phyloP scores from a whole-genome alignment of 1,140 invertebrate species.

The Drosophila auraria region DNA sequence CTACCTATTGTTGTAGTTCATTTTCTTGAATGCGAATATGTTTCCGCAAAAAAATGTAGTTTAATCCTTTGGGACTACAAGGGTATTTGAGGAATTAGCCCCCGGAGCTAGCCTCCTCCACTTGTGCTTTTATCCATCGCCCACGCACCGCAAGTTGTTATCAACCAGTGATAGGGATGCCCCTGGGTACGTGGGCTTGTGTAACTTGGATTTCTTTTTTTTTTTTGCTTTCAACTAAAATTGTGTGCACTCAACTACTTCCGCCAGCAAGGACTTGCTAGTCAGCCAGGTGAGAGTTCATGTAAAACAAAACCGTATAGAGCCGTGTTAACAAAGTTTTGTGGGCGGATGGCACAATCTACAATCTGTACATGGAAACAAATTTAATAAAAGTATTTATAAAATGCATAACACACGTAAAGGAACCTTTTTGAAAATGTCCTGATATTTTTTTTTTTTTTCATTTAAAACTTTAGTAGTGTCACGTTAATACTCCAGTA shows the following conservation, averaged over 20 bases:
- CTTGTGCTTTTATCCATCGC: background rate
- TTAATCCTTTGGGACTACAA: no score
- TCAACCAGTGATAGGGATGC: background rate
- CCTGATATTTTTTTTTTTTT: no score
- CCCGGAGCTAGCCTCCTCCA: background rate
- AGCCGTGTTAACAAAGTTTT: conserved; percentile 5
- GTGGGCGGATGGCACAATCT: background rate
- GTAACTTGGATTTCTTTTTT: background rate
- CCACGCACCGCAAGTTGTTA: conserved; percentile 14
- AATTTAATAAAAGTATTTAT: no score
- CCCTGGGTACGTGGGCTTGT: background rate
- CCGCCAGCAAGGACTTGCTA: conserved; percentile 51
- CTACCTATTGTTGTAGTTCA: conserved; percentile 24
- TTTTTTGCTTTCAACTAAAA: conserved; percentile 17
- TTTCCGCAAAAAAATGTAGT: no score
- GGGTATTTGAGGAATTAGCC: no score
- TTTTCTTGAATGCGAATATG: conserved; percentile 5
- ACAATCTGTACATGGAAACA: background rate
- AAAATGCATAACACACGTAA: no score
- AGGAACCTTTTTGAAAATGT: no score
- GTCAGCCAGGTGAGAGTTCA: conserved; percentile 14
- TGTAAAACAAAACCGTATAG: conserved; percentile 20
- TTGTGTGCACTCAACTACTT: conserved; percentile 40
- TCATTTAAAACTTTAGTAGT: no score
- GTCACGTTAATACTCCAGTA: no score